Conservation (phyloP, 2,113 vertebrate genomes). For the Bubalus kerabau region DNA sequence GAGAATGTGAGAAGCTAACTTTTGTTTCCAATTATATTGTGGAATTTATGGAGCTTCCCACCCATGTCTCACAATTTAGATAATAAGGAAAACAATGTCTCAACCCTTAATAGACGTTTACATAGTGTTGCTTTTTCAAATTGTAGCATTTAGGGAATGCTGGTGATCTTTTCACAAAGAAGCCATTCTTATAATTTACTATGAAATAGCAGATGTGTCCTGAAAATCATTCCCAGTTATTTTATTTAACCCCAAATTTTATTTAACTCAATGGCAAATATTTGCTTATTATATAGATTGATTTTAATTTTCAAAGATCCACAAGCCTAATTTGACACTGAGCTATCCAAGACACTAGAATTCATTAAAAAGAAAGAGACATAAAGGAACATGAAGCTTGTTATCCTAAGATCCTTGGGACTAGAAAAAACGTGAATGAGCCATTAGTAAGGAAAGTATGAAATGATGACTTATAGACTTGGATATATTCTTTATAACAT, state of each 20-base stretch:
- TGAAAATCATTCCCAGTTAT: not conserved
- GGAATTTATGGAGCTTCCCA: not conserved
- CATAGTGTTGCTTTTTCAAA: not conserved
- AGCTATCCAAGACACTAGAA: not conserved
- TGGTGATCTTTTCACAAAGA: not conserved
- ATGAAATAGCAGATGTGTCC: not conserved
- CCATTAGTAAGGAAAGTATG: not conserved
- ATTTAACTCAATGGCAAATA: not conserved
- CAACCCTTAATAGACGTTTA: not conserved
- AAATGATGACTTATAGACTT: not conserved
- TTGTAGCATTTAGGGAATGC: not conserved
- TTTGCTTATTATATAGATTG: not conserved
- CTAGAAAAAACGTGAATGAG: not conserved
- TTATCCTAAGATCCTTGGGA: not conserved
- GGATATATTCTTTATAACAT: not conserved
- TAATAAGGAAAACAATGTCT: not conserved
- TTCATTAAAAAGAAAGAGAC: not conserved
- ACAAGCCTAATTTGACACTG: not conserved
- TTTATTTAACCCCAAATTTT: not conserved
- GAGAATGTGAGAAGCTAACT: not conserved
- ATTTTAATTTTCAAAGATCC: not conserved
- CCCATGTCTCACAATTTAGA: not conserved
- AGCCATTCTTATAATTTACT: not conserved
- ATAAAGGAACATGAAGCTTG: not conserved
- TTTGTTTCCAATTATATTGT: not conserved